These are phyloP conservation scores for Zosterops pallidus DNA, from an alignment of 2,113 vertebrate species.

Conservation along the genomic window DNA sequence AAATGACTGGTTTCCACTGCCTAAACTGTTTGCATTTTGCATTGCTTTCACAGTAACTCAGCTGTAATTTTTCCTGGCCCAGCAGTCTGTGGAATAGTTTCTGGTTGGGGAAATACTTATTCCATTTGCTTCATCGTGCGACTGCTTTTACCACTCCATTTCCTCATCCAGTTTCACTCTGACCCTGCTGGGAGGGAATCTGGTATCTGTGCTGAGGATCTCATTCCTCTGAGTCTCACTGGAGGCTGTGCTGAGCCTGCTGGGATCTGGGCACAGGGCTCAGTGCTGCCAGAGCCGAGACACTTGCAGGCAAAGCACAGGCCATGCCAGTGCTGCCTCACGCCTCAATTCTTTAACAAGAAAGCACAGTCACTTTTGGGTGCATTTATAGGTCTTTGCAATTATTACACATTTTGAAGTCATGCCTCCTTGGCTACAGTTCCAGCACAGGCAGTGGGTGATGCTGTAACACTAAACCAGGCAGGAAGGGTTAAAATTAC, in stretches of 20 bases:
- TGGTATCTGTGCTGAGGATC: not conserved
- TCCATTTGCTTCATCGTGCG: not conserved
- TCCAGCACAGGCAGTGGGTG: not conserved
- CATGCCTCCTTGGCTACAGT: not conserved
- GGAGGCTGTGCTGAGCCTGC: not conserved
- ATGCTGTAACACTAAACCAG: not conserved
- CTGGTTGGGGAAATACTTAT: not conserved
- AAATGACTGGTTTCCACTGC: not conserved
- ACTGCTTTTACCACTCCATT: not conserved
- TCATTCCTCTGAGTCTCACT: not conserved
- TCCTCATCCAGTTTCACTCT: not conserved
- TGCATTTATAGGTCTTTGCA: not conserved
- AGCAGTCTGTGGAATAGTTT: not conserved
- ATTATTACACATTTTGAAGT: not conserved
- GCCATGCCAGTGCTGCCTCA: not conserved
- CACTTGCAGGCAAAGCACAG: not conserved
- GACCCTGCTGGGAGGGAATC: not conserved
- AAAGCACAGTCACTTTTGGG: not conserved
- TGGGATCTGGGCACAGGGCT: not conserved
- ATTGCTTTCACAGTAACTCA: not conserved
- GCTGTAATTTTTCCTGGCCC: not conserved
- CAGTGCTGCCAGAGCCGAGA: not conserved
- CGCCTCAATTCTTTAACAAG: not conserved
- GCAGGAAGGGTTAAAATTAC: slow-evolving; percentile 15
- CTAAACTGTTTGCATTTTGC: slow-evolving; percentile 10